Conservation (phyloP, 2,888 invertebrate species). For the Formica aserva region DNA sequence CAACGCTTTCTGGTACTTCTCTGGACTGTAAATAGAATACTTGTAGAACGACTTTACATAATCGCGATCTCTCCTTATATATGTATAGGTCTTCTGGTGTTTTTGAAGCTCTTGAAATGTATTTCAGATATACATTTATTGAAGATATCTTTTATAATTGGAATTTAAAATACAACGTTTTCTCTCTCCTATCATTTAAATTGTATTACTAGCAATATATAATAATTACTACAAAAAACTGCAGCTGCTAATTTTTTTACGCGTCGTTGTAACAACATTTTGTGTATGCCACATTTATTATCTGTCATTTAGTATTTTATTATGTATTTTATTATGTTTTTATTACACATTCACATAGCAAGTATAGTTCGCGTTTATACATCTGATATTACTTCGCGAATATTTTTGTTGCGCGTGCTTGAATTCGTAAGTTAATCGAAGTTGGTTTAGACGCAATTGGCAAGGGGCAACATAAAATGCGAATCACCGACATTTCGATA, state of each 20-base stretch:
- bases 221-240: background rate
- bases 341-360: background rate
- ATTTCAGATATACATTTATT: background rate
- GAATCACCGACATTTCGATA: slow-evolving; percentile 34
- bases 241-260: background rate
- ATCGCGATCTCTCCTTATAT: slow-evolving; percentile 38
- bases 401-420: background rate
- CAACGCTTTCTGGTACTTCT: slow-evolving; percentile 41
- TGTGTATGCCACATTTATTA: background rate
- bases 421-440: slow-evolving; percentile 9
- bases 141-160: background rate
- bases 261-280: background rate
- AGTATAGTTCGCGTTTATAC: background rate
- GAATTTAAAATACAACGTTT: background rate
- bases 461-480: slow-evolving; percentile 20
- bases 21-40: slow-evolving; percentile 66
- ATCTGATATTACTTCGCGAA: background rate
- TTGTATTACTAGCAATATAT: background rate
- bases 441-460: slow-evolving; percentile 9
- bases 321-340: background rate
- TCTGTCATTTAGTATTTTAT: background rate
- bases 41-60: slow-evolving; percentile 52
- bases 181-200: background rate
- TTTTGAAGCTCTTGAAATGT: slow-evolving; percentile 1
- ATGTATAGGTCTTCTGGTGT: background rate